Conservation (phyloP, 2,113 vertebrate species). For the Phylloscopus trochilus region DNA sequence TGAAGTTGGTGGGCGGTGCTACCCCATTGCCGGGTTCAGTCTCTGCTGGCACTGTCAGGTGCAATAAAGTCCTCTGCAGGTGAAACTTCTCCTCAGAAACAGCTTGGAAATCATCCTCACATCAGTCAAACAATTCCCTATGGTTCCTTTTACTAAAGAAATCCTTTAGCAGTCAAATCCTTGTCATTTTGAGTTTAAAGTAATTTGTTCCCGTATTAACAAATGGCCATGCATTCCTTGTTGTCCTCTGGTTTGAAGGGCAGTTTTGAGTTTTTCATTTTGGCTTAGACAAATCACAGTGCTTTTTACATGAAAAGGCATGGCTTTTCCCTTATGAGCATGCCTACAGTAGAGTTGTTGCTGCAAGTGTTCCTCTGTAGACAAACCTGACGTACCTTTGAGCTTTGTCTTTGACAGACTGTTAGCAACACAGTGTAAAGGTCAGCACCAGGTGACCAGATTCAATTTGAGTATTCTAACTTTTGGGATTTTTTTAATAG, state of each 20-base stretch:
- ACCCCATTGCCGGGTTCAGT: neutral
- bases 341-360: neutral
- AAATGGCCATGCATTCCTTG: neutral
- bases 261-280: neutral
- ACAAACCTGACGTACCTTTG: neutral
- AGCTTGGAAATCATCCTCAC: neutral
- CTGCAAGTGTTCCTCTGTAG: neutral
- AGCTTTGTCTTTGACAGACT: neutral
- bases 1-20: neutral
- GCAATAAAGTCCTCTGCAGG: neutral
- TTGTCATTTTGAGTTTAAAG: neutral
- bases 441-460: neutral
- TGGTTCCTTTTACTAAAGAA: neutral
- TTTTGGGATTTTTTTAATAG: neutral
- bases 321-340: neutral
- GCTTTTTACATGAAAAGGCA: neutral
- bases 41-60: neutral
- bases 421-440: neutral
- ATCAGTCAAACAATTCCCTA: fast-evolving
- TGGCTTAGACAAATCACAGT: neutral
- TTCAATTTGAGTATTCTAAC: neutral
- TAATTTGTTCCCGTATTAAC: neutral
- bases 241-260: neutral
- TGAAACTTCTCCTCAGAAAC: neutral
- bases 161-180: neutral